These are phyloP conservation scores for Melanotaenia duboulayi DNA, from an alignment of 2,113 vertebrate genomes.

Conservation along the genomic window DNA sequence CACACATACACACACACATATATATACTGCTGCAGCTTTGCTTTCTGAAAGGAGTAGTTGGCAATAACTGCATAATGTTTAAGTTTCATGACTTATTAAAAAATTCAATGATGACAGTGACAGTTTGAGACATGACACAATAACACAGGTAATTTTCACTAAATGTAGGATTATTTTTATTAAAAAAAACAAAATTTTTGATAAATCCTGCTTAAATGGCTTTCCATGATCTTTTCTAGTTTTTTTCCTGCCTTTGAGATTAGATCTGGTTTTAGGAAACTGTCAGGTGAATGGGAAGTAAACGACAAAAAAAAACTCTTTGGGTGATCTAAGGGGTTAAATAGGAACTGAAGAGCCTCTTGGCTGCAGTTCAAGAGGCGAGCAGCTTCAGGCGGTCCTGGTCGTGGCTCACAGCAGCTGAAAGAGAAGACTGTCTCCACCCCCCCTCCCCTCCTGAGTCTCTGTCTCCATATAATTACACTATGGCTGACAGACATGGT, in stretches of 20 bases:
- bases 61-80: constrained; percentile 1
- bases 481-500: constrained; percentile 83
- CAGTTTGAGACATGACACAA: constrained; percentile 18
- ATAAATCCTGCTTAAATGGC: not conserved
- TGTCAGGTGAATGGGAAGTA: constrained; percentile 43
- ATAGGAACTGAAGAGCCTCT: constrained; percentile 69
- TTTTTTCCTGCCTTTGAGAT: not conserved
- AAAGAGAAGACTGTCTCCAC: constrained; percentile 79
- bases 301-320: constrained; percentile 19
- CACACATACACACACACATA: no score
- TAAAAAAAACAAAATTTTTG: not conserved
- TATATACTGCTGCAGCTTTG: not conserved
- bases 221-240: not conserved
- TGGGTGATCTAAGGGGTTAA: constrained; percentile 72
- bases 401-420: constrained; percentile 80
- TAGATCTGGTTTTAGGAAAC: constrained; percentile 12
- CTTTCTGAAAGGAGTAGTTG: not conserved
- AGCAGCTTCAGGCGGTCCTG: constrained; percentile 76
- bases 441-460: constrained; percentile 66
- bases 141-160: not conserved
- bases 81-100: constrained; percentile 8
- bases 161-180: not conserved
- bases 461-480: constrained; percentile 86
- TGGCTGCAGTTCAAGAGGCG: constrained; percentile 77
- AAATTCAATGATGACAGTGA: not conserved